These are phyloP conservation scores for Mallateleia sp. DNA, from an alignment of 2,888 invertebrate species.

Conservation along the genomic window DNA sequence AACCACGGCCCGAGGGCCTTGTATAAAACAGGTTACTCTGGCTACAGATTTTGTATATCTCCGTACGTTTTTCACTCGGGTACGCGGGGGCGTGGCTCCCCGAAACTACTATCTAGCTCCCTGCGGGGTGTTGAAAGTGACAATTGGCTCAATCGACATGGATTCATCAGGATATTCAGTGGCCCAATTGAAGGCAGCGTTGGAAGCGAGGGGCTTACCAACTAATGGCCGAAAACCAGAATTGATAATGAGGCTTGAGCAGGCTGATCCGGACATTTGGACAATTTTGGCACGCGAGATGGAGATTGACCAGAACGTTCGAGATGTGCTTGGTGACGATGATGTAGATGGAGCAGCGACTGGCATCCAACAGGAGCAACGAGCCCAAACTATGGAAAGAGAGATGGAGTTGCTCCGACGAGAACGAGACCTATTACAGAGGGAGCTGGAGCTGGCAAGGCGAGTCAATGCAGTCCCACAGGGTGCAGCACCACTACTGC, in stretches of 20 bases:
- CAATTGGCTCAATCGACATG: no score
- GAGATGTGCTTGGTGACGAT: background rate
- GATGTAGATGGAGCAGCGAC: background rate
- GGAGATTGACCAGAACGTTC: background rate
- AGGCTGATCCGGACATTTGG: background rate
- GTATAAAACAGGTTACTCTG: no score
- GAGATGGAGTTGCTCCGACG: background rate
- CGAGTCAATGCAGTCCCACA: background rate
- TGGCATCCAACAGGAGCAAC: background rate
- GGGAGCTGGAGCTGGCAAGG: background rate
- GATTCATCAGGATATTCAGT: background rate
- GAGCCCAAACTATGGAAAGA: background rate
- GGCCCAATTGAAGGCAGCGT: background rate
- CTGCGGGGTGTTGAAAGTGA: no score
- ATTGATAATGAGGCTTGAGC: background rate
- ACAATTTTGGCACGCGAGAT: background rate
- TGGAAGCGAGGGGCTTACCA: background rate
- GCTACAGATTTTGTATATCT: no score
- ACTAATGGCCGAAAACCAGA: background rate
- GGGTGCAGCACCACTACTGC: background rate
- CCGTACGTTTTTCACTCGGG: no score
- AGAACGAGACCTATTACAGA: background rate
- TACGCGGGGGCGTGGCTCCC: no score
- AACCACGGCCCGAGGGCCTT: no score
- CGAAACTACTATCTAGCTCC: no score